phyloP scores from a whole-genome alignment of 2,888 invertebrate species.

The Mythimna pallens region DNA sequence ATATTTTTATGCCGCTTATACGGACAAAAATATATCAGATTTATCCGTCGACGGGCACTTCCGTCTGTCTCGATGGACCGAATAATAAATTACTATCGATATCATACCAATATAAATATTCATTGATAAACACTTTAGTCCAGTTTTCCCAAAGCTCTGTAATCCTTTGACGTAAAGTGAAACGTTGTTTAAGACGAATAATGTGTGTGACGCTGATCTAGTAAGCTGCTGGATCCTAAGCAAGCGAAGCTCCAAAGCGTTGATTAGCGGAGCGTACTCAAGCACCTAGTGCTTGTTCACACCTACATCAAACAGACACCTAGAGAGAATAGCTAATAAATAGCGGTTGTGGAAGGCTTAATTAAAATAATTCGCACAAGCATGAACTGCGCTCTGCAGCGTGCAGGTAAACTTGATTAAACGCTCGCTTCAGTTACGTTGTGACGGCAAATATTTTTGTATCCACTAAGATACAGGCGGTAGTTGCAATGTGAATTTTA shows the following conservation, averaged over 20 bases:
- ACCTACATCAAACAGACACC: conserved; percentile 56
- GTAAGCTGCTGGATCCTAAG: conserved; percentile 56
- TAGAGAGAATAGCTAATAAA: conserved; percentile 69
- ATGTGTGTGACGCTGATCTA: conserved; percentile 67
- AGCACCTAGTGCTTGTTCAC: conserved; percentile 65
- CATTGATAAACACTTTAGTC: conserved; percentile 31
- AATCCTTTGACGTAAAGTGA: conserved; percentile 39
- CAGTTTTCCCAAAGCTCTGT: conserved; percentile 31
- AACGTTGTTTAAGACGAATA: conserved; percentile 57
- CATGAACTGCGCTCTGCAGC: conserved; percentile 50
- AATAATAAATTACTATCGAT: conserved; percentile 47
- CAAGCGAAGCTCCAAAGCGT: conserved; percentile 58
- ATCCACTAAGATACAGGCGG: conserved; percentile 65
- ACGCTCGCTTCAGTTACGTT: conserved; percentile 58
- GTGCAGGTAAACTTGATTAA: conserved; percentile 72
- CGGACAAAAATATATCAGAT: conserved; percentile 60
- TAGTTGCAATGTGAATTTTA: conserved; percentile 81
- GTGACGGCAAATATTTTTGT: conserved; percentile 72
- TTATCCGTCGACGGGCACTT: conserved; percentile 61
- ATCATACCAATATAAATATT: conserved; percentile 27
- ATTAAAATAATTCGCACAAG: conserved; percentile 72
- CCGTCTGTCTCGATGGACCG: conserved; percentile 39
- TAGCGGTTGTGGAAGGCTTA: conserved; percentile 63
- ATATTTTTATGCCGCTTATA: conserved; percentile 73
- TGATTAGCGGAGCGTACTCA: conserved; percentile 69